Conservation (phyloP, 1,140 invertebrate species). For the Sitobion miscanthi region DNA sequence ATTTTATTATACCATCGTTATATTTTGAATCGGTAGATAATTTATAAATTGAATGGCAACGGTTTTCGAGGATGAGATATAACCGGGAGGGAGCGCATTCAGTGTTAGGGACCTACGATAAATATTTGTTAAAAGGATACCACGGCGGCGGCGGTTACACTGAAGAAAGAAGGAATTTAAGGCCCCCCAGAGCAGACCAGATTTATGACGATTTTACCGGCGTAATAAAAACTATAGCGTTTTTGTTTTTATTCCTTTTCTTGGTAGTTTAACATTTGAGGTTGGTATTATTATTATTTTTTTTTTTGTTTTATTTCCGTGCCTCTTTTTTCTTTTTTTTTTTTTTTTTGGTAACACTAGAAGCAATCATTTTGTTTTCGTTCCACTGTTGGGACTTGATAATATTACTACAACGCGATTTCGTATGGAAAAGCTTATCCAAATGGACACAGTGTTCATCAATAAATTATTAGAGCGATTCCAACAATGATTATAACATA, state of each 20-base stretch:
- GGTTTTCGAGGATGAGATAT: conserved; percentile 29
- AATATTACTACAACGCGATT: background rate
- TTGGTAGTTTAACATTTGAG: conserved; percentile 38
- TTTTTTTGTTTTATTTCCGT: background rate
- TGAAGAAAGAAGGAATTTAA: conserved; percentile 51
- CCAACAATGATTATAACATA: background rate
- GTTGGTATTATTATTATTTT: background rate
- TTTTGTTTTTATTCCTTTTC: conserved; percentile 47
- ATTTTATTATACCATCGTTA: background rate
- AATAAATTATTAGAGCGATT: background rate
- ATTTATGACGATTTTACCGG: conserved; percentile 54
- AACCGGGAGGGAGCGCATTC: background rate
- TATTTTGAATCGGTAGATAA: background rate
- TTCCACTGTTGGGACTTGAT: background rate
- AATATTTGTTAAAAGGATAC: conserved; percentile 56
- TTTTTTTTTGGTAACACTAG: background rate
- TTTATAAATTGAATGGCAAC: conserved; percentile 14
- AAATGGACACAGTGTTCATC: background rate
- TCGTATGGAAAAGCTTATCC: background rate
- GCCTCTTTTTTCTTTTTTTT: background rate
- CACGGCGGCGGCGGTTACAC: background rate
- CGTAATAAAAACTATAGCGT: conserved; percentile 44
- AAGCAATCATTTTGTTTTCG: conserved; percentile 22
- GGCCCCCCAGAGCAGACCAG: conserved; percentile 48
- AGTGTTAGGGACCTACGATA: conserved; percentile 24